Conservation (phyloP, 2,888 invertebrate genomes). For the Prionchulus punctatus region DNA sequence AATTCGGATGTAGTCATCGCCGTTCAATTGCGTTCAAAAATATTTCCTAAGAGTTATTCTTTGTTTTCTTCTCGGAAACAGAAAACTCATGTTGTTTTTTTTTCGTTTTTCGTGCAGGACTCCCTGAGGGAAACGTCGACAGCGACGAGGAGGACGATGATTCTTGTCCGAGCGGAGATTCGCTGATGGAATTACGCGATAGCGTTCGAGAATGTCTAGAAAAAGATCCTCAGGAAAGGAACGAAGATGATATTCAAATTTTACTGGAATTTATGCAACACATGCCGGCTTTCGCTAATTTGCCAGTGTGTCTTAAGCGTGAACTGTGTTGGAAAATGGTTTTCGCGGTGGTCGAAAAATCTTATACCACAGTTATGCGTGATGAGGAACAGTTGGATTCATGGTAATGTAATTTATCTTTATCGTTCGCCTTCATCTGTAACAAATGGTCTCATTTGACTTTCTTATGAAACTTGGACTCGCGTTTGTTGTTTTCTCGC, state of each 20-base stretch:
- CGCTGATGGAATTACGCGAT: slow-evolving; percentile 51
- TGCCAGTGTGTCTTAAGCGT: slow-evolving; percentile 80
- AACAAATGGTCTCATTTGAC: no score
- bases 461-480: no score
- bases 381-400: slow-evolving; percentile 96
- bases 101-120: no score
- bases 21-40: no score
- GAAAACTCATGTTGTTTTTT: no score
- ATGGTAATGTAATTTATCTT: slow-evolving; percentile 46
- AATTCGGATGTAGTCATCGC: no score
- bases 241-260: slow-evolving; percentile 85
- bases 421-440: no score
- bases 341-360: slow-evolving; percentile 92
- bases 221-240: slow-evolving; percentile 84
- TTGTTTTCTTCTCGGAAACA: no score
- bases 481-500: no score
- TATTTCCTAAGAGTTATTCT: no score
- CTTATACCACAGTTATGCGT: slow-evolving; percentile 89
- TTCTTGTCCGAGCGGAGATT: slow-evolving; percentile 26
- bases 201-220: slow-evolving; percentile 90
- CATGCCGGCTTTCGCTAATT: slow-evolving; percentile 59
- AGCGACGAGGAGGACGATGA: slow-evolving; percentile 39
- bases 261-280: slow-evolving; percentile 93
- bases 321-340: slow-evolving; percentile 87
- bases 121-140: slow-evolving; percentile 85